Percentiles rank a stretch among this genome's conserved stretches.
These are phyloP conservation scores for Boleophthalmus pectinirostris DNA, from an alignment of 2,113 vertebrate genomes.

Conservation along the genomic window DNA sequence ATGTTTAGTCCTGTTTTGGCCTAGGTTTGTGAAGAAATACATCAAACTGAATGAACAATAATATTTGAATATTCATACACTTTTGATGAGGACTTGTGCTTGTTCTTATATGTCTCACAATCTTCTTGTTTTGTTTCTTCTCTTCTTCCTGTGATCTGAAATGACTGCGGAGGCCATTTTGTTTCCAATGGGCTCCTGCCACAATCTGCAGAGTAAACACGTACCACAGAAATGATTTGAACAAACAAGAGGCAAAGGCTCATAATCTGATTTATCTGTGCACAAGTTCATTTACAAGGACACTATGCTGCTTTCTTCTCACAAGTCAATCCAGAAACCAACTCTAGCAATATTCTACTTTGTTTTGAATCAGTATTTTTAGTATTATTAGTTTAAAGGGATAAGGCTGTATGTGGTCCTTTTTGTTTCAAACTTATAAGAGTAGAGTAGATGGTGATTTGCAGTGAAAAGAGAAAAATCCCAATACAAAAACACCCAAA, in stretches of 20 bases:
- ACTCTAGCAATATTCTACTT: neutral
- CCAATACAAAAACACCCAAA: too few species aligned
- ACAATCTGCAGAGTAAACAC: neutral
- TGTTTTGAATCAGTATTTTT: too few species aligned
- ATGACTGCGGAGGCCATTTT: conserved; percentile 5
- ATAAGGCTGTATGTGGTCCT: too few species aligned
- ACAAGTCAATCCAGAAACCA: neutral
- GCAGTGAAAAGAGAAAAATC: neutral
- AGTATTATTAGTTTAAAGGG: too few species aligned
- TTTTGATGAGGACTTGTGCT: neutral
- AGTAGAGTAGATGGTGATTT: neutral
- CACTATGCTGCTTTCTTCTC: neutral
- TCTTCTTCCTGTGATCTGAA: conserved; percentile 7
- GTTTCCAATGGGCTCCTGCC: conserved; percentile 8
- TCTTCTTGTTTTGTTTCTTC: neutral
- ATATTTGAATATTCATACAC: too few species aligned
- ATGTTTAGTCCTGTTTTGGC: neutral
- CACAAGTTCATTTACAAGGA: conserved; percentile 7
- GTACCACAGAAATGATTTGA: neutral
- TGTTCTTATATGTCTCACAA: conserved; percentile 3
- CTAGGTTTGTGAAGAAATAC: neutral
- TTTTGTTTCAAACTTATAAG: neutral
- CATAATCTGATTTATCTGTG: conserved; percentile 9
- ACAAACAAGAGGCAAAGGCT: neutral
- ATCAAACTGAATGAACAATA: too few species aligned